Base-by-base conservation (phyloP, 1,140 invertebrate genomes). In the Drosophila nikananu region DNA sequence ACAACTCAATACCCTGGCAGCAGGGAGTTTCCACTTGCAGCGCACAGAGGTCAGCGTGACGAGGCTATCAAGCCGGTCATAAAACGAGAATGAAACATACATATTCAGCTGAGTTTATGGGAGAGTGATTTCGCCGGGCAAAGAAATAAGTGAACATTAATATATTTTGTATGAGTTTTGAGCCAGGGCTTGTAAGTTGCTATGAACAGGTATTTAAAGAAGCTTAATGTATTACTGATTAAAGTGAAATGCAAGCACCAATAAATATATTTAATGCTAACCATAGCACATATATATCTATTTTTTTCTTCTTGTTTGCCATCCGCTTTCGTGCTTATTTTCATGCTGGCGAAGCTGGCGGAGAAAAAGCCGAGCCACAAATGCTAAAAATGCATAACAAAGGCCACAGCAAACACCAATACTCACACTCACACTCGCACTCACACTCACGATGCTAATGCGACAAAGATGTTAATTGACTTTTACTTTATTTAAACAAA, bases 391-490 rank as follows among this genome's bases (percentile, higher is more conserved):
- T 89, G 84, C 77, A 89, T 58, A 89, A 83, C 73, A 87, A 87
- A 83, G 66, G 83, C 25, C 62, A 62, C 70, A 27, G 57, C 49
- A 67, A 62, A 74, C 52, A 76, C 54, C 60, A 65, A 78, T 27
- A 65, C 48, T 23, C 44, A 48, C 65, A 81, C 19, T 62, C n/a
- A 51, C 39, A 71, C 30, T 62, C 64, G 42, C 46, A 81, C 35
- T 59, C 27, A 55, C 44, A 72, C 25, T 62, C 64, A 68, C 21
- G 54, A 57, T 90, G 86, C 57, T 90, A 89, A 89, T 90, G 76
- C 70, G 86, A 90, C 86, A 90, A 90, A 86, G 86, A 86, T 90
- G 86, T 90, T 90, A 90, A 90, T 90, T 90, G 86, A 89, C 86
- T 90, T 90, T 90, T 90, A 90, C 86, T 90, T 90, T 86, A 82